Percentiles rank a stretch among this genome's conserved stretches.
Conservation (phyloP, 1,140 invertebrate genomes). For the Neuroterus valhalla region DNA sequence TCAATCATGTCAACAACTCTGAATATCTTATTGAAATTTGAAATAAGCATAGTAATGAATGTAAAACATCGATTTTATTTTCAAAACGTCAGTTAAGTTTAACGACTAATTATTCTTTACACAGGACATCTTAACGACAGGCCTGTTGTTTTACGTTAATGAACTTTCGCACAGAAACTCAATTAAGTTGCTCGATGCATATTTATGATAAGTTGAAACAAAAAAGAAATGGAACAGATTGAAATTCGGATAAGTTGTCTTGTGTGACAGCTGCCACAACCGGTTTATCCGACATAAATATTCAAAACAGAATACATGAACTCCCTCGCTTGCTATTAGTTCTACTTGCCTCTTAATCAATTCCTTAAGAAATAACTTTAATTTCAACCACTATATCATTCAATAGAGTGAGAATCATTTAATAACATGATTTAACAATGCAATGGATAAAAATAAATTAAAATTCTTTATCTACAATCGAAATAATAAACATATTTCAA, state of each 20-base stretch:
- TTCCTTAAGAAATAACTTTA: neutral
- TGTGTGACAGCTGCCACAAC: constrained; percentile 39
- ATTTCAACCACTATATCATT: constrained; percentile 1
- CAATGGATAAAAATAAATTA: too few relatives aligned
- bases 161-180: constrained; percentile 32
- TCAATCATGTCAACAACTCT: too few relatives aligned
- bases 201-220: constrained; percentile 51
- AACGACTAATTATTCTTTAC: neutral
- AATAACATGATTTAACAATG: neutral
- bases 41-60: too few relatives aligned
- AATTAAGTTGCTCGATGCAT: constrained; percentile 56
- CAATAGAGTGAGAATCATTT: neutral
- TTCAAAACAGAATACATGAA: constrained; percentile 35
- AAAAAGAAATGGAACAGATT: constrained; percentile 67
- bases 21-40: too few relatives aligned
- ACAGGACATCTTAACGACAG: neutral
- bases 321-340: constrained; percentile 21
- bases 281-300: constrained; percentile 21
- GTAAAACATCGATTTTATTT: too few relatives aligned
- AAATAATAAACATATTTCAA: too few relatives aligned
- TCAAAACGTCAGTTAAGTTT: neutral
- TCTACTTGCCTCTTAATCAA: constrained; percentile 17
- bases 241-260: constrained; percentile 58
- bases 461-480: too few relatives aligned
- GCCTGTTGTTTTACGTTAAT: constrained; percentile 34